Conservation (phyloP, 2,888 invertebrate genomes). For the Ecliptopera silaceata region DNA sequence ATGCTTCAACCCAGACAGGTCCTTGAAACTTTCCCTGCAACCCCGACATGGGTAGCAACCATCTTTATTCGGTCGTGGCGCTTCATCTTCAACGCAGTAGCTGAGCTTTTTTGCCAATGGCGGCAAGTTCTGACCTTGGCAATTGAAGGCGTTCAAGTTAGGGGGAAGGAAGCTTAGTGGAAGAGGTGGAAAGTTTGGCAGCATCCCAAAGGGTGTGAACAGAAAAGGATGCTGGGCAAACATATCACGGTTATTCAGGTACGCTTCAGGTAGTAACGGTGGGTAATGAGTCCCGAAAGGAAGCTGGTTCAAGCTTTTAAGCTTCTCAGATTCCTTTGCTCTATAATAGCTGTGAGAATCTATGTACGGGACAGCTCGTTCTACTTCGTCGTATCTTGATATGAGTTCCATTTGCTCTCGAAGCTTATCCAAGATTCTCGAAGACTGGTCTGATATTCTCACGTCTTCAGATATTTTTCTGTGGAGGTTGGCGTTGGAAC, state of each 20-base stretch:
- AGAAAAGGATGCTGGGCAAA: slow-evolving; percentile 75
- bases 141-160: slow-evolving; percentile 67
- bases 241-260: slow-evolving; percentile 69
- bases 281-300: slow-evolving; percentile 66
- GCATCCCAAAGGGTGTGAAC: slow-evolving; percentile 76
- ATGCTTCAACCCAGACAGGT: slow-evolving; percentile 85
- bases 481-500: slow-evolving; percentile 95
- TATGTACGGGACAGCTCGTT: slow-evolving; percentile 82
- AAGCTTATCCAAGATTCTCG: slow-evolving; percentile 80
- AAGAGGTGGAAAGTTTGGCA: slow-evolving; percentile 75
- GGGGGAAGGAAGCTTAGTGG: slow-evolving; percentile 75
- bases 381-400: slow-evolving; percentile 89
- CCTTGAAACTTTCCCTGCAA: slow-evolving; percentile 86
- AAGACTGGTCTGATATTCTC: slow-evolving; percentile 66
- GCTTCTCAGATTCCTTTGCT: slow-evolving; percentile 66
- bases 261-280: slow-evolving; percentile 66
- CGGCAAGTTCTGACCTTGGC: slow-evolving; percentile 66
- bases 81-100: slow-evolving; percentile 86
- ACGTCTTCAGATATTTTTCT: slow-evolving; percentile 90
- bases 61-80: slow-evolving; percentile 85
- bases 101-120: slow-evolving; percentile 71
- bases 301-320: slow-evolving; percentile 59
- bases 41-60: slow-evolving; percentile 87
- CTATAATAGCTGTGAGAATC: slow-evolving; percentile 77
- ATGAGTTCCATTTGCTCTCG: slow-evolving; percentile 91